Conservation (phyloP, 2,888 invertebrate genomes). For the Caprella mutica region DNA sequence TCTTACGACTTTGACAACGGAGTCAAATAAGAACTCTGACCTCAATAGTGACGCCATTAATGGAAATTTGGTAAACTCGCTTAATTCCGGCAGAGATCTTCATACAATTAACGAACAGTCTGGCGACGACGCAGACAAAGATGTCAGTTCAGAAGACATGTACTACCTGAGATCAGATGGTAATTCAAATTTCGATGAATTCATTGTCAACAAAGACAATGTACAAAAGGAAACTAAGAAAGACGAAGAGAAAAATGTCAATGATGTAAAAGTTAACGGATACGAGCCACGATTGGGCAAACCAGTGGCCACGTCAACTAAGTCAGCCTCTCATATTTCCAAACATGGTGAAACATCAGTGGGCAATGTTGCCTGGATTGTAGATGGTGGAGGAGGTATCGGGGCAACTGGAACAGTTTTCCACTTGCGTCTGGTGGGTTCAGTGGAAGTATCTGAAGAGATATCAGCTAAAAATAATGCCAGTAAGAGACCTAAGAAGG, state of each 20-base stretch:
- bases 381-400: constrained; percentile 35
- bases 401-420: constrained; percentile 54
- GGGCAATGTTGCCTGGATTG: constrained; percentile 34
- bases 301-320: not conserved
- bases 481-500: constrained; percentile 68
- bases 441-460: constrained; percentile 66
- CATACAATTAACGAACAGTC: not conserved
- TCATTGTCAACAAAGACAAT: too few species aligned
- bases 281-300: not conserved
- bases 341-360: constrained; percentile 21
- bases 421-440: constrained; percentile 70
- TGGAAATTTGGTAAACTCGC: not conserved
- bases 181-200: too few species aligned
- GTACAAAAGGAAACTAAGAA: not conserved
- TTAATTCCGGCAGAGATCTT: not conserved
- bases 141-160: constrained; percentile 2
- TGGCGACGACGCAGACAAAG: not conserved
- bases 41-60: not conserved
- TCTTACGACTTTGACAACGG: constrained; percentile 5
- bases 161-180: not conserved
- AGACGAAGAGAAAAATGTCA: not conserved
- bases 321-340: not conserved
- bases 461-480: constrained; percentile 41
- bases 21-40: not conserved
- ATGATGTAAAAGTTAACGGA: not conserved